A percentile compares a stretch with the other conserved stretches of the same genome.
Evolutionary conservation across 2,888 invertebrate genomes (phyloP).

Genomic region (Noctua pronuba): DNA sequence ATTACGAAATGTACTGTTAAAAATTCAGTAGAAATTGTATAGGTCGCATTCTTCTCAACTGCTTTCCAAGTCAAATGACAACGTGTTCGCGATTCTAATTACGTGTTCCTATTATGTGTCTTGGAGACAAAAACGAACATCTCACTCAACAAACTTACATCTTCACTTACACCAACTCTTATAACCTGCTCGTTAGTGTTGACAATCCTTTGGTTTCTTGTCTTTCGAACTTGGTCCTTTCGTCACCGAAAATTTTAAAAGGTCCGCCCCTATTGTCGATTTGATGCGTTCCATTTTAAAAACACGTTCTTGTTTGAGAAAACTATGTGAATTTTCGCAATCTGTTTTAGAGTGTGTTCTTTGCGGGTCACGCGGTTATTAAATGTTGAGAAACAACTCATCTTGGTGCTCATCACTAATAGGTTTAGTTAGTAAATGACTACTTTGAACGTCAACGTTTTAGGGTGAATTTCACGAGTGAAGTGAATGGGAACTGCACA

Average conservation of each 20-base stretch:
- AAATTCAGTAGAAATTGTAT: conserved; percentile 77
- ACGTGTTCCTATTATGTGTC: conserved; percentile 77
- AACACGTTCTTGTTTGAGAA: conserved; percentile 73
- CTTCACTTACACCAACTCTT: conserved; percentile 31
- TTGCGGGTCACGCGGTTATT: conserved; percentile 27
- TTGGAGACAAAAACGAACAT: conserved; percentile 65
- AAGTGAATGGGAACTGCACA: neutral
- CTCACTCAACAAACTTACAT: conserved; percentile 56
- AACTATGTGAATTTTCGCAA: conserved; percentile 79
- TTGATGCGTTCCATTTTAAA: conserved; percentile 86
- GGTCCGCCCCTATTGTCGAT: conserved; percentile 80
- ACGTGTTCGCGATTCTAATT: conserved; percentile 81
- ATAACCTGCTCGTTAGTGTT: conserved; percentile 52
- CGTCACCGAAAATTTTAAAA: conserved; percentile 72
- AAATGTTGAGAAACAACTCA: conserved; percentile 32
- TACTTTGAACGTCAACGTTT: neutral
- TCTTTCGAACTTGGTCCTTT: conserved; percentile 57
- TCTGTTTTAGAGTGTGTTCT: conserved; percentile 49
- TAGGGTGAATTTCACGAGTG: neutral
- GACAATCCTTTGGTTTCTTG: conserved; percentile 47
- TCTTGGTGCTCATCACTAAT: conserved; percentile 20
- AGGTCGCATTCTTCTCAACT: conserved; percentile 78
- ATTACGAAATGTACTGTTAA: conserved; percentile 76
- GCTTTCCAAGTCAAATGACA: conserved; percentile 86
- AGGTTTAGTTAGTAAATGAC: neutral